Base-by-base conservation (phyloP, 2,113 vertebrate species). In the Pteronura brasiliensis region DNA sequence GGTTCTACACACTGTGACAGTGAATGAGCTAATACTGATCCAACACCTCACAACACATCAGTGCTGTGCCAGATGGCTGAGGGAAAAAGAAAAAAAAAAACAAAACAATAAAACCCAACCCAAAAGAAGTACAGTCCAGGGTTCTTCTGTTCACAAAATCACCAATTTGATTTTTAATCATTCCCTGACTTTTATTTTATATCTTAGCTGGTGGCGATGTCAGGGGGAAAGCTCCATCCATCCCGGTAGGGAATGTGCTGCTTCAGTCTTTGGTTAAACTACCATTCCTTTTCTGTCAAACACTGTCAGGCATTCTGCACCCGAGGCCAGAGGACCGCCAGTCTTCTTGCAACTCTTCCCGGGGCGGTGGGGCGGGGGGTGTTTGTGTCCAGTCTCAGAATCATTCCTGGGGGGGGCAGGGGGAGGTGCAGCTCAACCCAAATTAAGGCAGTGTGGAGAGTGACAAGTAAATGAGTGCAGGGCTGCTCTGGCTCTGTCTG, bases 401-500 rank as follows among this genome's bases (percentile, higher is more conserved):
- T 57, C 65, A 9, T 69, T 95, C 21, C 74, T 88, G 82, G 34
- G 49, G 15, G 49, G 13, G 49, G n/a, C 74, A 71, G 83, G 61
- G 71, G 96, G 89, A 90, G 72, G 91, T 76, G 74, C 91, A 25
- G 10, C 31, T 91, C 89, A 74, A 52, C 29, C 47, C 74, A 77
- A 90, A 92, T 93, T 39, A 93, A 95, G 88, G 94, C 89, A 61
- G 2, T 27, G 90, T 87, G 87, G 76, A 39, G 63, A 96, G 90
- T 97, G 96, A 97, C 95, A 93, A 55, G 91, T 92, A 88, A 97
- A 97, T 95, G 93, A 92, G 84, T 1, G 0, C 80, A 61, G 91
- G 57, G 86, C 67, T 84, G 8, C 93, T 74, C 27, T 0, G 7
- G 92, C 57, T 93, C 93, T 76, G 94, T 57, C 91, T 96, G 96